Base-by-base conservation (phyloP, 2,113 vertebrate species). In the Peromyscus polionotus region DNA sequence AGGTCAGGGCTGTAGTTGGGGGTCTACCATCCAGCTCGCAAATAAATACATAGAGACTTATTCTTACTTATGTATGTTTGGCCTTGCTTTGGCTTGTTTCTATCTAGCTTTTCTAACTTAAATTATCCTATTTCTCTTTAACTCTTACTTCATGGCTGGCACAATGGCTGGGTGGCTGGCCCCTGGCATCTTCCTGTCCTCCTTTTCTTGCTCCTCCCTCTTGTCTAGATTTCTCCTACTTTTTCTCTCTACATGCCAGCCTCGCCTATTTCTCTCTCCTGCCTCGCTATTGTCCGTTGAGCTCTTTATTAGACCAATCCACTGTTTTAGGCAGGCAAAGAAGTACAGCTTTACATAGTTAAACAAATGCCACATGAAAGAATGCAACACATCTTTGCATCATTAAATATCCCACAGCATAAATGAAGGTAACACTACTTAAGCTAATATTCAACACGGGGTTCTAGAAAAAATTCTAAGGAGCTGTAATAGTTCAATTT, bases 381-480 rank as follows among this genome's bases (percentile, higher is more conserved):
- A n/a, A n/a, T n/a, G 68, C 14, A 72, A 10, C 17, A 72, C 68
- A n/a, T n/a, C 36, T 72, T 72, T n/a, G 17, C 36, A n/a, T 72
- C 7, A 3, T 39, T 72, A 20, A 72, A 72, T n/a, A 39, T 9
- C 20, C 36, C 36, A 72, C 70, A 9, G 3, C 36, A 39, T 39
- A 72, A 72, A 39, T 16, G 17, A n/a, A n/a, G n/a, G 17, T 72
- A 9, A 72, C 19, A n/a, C 9, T 20, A 4, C 1, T 39, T 72
- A 20, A 72, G 70, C 16, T 72, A n/a, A 20, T 72, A 39, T 39
- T 67, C 17, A n/a, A n/a, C 70, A 1, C 7, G 9, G 70, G 36
- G 36, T 72, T 39, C 16, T n/a, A 36, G 57, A 85, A 85, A 89
- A 75, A 79, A 73, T 45, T 83, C 22, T 92, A 61, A 96, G 83